Percentiles rank a stretch among this genome's conserved stretches.
Conservation (phyloP, 2,888 invertebrate species). For the Steinernema scapterisci region DNA sequence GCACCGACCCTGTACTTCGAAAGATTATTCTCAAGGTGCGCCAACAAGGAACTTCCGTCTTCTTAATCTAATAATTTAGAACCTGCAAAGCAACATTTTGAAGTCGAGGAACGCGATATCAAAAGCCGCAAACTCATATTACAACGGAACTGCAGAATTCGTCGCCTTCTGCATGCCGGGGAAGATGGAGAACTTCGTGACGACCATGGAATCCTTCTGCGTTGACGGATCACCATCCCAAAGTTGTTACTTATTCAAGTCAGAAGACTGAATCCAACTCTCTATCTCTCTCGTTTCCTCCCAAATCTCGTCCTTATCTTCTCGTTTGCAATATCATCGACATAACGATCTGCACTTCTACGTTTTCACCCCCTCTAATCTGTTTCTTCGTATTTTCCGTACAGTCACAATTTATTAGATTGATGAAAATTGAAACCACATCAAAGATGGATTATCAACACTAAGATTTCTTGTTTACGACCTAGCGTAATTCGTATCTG, state of each 20-base stretch:
- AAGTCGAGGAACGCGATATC: slow-evolving; percentile 18
- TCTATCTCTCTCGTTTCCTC: too few species aligned
- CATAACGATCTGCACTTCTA: not conserved
- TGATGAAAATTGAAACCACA: too few species aligned
- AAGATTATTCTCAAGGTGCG: slow-evolving; percentile 50
- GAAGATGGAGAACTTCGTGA: slow-evolving; percentile 12
- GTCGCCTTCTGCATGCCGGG: not conserved
- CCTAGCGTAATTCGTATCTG: too few species aligned
- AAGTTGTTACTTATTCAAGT: slow-evolving; percentile 32
- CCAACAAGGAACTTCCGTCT: too few species aligned
- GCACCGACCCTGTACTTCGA: slow-evolving; percentile 49
- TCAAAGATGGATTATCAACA: too few species aligned
- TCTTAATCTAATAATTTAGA: not conserved
- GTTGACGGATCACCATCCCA: slow-evolving; percentile 24
- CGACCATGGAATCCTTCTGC: slow-evolving; percentile 31
- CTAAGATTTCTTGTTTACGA: too few species aligned
- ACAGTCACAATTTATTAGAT: too few species aligned
- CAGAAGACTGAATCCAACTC: too few species aligned
- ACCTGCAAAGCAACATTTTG: slow-evolving; percentile 4
- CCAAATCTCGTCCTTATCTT: too few species aligned
- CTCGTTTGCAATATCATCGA: slow-evolving; percentile 19
- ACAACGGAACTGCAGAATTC: not conserved
- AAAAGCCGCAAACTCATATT: not conserved
- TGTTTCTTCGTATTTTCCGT: too few species aligned
- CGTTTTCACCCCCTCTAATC: too few species aligned